Percentiles rank a stretch among this genome's conserved stretches.
Conservation (phyloP, 1,140 invertebrate genomes). For the Ips nitidus region DNA sequence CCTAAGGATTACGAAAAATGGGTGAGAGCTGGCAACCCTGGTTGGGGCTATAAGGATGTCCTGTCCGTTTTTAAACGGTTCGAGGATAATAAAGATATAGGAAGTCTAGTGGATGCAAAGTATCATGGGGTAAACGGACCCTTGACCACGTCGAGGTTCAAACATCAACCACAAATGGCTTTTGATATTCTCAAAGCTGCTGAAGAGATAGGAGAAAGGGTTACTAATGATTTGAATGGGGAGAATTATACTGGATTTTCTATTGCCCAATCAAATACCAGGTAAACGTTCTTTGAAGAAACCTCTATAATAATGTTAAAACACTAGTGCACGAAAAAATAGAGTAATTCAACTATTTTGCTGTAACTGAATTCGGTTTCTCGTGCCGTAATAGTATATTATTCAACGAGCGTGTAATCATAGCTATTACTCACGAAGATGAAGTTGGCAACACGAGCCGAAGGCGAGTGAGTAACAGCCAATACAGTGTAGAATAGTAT, state of each 20-base stretch:
- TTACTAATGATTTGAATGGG: constrained; percentile 63
- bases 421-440: too few species aligned
- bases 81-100: constrained; percentile 59
- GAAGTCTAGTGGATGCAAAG: constrained; percentile 49
- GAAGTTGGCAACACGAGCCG: too few species aligned
- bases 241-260: constrained; percentile 52
- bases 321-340: neutral
- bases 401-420: too few species aligned
- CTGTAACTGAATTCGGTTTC: too few species aligned
- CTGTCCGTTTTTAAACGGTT: constrained; percentile 59
- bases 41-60: constrained; percentile 54
- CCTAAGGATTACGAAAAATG: constrained; percentile 71
- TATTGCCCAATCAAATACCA: constrained; percentile 49
- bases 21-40: constrained; percentile 53
- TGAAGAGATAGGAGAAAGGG: constrained; percentile 57
- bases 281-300: constrained; percentile 34
- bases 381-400: too few species aligned
- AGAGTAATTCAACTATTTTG: neutral
- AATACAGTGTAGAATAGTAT: too few species aligned
- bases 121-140: constrained; percentile 55
- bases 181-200: constrained; percentile 63
- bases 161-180: constrained; percentile 57
- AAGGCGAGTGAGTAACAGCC: too few species aligned
- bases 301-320: too few species aligned
- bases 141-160: constrained; percentile 56